phyloP scores from a whole-genome alignment of 2,888 invertebrate genomes.

The Lithosia quadra region DNA sequence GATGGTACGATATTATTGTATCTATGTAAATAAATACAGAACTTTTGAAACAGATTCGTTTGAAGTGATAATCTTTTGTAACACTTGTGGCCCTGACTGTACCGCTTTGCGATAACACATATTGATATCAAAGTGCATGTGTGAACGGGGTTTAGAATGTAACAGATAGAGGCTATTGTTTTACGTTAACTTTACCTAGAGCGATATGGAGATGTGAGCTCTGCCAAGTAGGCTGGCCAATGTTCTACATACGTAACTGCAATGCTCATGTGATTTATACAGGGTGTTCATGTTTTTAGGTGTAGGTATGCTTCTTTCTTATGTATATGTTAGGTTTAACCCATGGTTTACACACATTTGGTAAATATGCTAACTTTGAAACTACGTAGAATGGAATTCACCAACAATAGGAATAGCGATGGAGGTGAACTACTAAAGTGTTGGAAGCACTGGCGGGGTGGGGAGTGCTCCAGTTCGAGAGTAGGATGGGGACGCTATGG shows the following conservation, averaged over 20 bases:
- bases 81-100: slow-evolving; percentile 20
- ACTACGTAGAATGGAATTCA: no score
- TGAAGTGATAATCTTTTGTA: slow-evolving; percentile 10
- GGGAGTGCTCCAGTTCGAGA: no score
- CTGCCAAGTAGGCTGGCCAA: slow-evolving; percentile 31
- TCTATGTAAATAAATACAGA: no score
- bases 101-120: slow-evolving; percentile 37
- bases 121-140: slow-evolving; percentile 39
- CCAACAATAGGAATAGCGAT: no score
- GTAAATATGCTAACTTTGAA: no score
- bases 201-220: slow-evolving; percentile 39
- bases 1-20: no score
- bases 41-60: background rate
- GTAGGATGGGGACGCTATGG: no score
- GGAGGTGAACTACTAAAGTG: background rate
- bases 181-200: slow-evolving; percentile 32
- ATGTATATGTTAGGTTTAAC: background rate
- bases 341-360: no score
- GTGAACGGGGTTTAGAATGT: slow-evolving; percentile 41
- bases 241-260: slow-evolving; percentile 24
- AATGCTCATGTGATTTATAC: slow-evolving; percentile 32
- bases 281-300: background rate
- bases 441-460: no score
- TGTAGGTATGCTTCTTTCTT: background rate
- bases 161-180: slow-evolving; percentile 53